Base-by-base conservation (phyloP, 2,888 invertebrate species). In the Plebejus argus region DNA sequence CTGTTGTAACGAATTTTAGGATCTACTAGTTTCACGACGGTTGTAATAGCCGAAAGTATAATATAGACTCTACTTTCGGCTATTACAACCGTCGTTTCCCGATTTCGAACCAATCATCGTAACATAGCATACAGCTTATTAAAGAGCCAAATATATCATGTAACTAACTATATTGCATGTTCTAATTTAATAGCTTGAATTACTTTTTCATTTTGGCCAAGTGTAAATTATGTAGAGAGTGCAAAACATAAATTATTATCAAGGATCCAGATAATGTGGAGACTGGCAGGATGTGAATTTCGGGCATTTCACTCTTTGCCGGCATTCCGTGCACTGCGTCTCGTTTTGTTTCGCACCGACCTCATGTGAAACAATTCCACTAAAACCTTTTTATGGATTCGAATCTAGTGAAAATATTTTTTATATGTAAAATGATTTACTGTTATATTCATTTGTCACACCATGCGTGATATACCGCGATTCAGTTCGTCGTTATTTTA, bases 331-430 rank as follows among this genome's bases (percentile, higher is more conserved):
- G 66, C 66, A 18, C 12, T 28, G 33, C 66, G 66, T 5, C 66
- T 28, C n/a, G 20, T 66, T 66, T 66, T 33, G 12, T 20, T 66
- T 33, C 10, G 15, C 66, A 1, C 66, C 66, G 28, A 33, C 6
- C 10, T 66, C 66, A 33, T 33, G 66, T 66, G 66, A 66, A 66
- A 66, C 66, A 18, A 66, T 66, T 66, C 66, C 66, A 66, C 66
- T 28, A 3, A 66, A 66, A 66, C 66, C 66, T 66, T 66, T 66
- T 66, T 66, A 66, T 33, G 66, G 28, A 1, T 66, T 33, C 15
- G 28, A 66, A 33, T 66, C 28, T 66, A 18, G 15, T 66, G 28
- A 66, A 66, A 28, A 15, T 66, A 33, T 15, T 66, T 61, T 61
- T 66, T 66, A 66, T 66, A 33, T 28, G 28, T 18, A 18, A 6